Base-by-base conservation (phyloP, 2,888 invertebrate genomes). In the Coronaproctus castanopsis region DNA sequence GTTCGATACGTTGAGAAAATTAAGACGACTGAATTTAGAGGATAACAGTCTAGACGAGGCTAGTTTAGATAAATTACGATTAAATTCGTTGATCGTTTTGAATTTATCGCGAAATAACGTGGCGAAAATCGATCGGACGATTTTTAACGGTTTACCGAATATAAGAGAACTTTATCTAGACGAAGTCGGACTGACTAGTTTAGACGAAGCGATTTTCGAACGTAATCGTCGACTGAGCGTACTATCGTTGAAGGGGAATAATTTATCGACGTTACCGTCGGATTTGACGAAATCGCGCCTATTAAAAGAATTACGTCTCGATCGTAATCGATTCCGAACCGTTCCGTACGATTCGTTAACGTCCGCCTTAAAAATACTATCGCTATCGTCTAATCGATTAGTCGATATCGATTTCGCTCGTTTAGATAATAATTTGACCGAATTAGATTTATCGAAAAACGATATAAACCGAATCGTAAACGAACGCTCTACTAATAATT, bases 291-390 rank as follows among this genome's bases (percentile, higher is more conserved):
- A 79, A 52, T 82, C 81, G 21, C 83, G 83, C 64, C 80, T 82
- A 58, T 76, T 89, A 65, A 83, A 84, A 69, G 87, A 88, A 68
- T 72, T 90, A 52, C 82, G 80, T 68, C 73, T 90, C 57, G 81
- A 80, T 65, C 78, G 80, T 36, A 89, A 89, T 69, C 75, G 76
- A 62, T 82, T 90, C 61, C 75, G 78, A 24, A 83, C 85, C 59
- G 79, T 88, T 65, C 89, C 89, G 0, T 87, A 88, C 70, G 81
- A 83, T 21, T 83, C 85, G 0, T 74, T 89, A 52, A 81, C 83
- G 48, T 87, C 88, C 72, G 78, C 76, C 24, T 72, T 87, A 58
- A 80, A 83, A 52, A 59, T 49, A 19, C 49, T 63, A 1, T 63
- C 63, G 1, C 61, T 71, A 22, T 67, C 68, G 2, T 65, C 66